A percentile compares a stretch with the other conserved stretches of the same genome.
Evolutionary conservation across 2,113 vertebrate species (phyloP).

Genomic region (Pandion haliaetus): DNA sequence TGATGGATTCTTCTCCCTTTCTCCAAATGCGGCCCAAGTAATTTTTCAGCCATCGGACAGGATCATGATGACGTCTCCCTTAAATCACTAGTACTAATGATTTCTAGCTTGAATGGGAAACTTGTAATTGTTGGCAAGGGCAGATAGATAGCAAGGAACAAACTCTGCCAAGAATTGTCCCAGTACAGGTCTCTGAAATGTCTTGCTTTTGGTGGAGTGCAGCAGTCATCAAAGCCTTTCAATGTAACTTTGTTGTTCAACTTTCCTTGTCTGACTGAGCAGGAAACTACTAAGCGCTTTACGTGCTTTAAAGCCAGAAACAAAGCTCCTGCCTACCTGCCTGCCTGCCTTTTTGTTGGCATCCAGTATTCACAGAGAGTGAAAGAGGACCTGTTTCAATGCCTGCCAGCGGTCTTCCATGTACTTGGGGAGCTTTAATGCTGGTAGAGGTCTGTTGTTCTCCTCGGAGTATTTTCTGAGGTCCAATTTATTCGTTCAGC

Average conservation of each 20-base stretch:
- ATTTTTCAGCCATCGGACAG: neutral
- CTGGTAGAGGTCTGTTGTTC: neutral
- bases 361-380: neutral
- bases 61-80: neutral
- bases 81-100: neutral
- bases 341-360: neutral
- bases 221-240: neutral
- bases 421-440: neutral
- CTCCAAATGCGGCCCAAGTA: neutral
- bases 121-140: neutral
- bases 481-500: neutral
- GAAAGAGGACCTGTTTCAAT: neutral
- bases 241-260: neutral
- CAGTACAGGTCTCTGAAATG: neutral
- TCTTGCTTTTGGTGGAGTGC: neutral
- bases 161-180: neutral
- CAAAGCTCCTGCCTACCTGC: neutral
- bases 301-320: neutral
- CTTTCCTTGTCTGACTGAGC: neutral
- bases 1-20: neutral
- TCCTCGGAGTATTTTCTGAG: neutral
- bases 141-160: neutral
- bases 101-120: neutral
- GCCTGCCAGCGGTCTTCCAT: neutral
- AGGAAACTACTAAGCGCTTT: neutral